A percentile compares a stretch with the other conserved stretches of the same genome.
phyloP scores from a whole-genome alignment of 1,140 invertebrate genomes.

The Acromyrmex charruanus region DNA sequence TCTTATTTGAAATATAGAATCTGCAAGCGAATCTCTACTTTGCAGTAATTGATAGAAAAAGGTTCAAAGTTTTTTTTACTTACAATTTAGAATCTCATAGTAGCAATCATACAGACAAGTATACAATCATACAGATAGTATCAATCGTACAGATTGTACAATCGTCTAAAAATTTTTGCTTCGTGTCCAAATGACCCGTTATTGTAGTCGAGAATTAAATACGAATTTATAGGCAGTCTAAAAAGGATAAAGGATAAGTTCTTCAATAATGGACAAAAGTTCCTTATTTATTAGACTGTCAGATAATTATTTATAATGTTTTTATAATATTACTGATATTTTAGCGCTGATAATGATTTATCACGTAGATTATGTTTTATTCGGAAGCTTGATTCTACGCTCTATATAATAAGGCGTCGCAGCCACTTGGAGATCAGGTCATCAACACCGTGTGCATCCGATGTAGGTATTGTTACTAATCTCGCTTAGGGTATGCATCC shows the following conservation, averaged over 20 bases:
- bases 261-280: not conserved
- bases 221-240: not conserved
- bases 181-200: too few species aligned
- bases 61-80: too few species aligned
- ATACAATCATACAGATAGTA: too few species aligned
- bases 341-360: not conserved
- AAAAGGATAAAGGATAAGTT: not conserved
- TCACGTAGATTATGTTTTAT: not conserved
- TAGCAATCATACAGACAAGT: too few species aligned
- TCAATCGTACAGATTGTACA: too few species aligned
- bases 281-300: not conserved
- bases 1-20: too few species aligned
- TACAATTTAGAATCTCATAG: too few species aligned
- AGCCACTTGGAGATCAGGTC: not conserved
- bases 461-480: conserved; percentile 40
- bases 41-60: too few species aligned
- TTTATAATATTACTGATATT: not conserved
- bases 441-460: conserved; percentile 34
- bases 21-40: too few species aligned
- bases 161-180: too few species aligned
- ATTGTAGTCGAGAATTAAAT: not conserved
- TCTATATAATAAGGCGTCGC: conserved; percentile 33
- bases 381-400: not conserved
- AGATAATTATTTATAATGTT: not conserved
- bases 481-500: conserved; percentile 66